Conservation (phyloP, 2,797 vertebrate genomes). For the Dromococcyx pavoninus region DNA sequence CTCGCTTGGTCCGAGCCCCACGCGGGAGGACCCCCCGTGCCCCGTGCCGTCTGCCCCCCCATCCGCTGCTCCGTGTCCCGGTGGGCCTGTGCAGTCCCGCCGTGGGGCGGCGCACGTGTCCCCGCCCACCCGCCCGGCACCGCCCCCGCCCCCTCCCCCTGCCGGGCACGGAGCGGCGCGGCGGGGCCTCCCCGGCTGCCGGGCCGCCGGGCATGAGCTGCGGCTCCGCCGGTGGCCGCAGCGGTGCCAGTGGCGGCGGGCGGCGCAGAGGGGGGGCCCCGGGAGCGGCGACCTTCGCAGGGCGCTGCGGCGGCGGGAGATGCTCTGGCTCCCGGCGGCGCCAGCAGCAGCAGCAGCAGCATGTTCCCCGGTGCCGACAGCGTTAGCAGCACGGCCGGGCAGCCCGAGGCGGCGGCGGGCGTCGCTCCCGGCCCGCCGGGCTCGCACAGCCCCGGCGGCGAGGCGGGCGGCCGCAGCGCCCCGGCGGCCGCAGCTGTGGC, state of each 20-base stretch:
- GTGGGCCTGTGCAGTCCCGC: too few relatives aligned
- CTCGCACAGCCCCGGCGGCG: slow-evolving; percentile 6
- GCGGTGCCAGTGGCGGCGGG: slow-evolving; percentile 43
- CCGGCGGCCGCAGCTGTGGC: not conserved
- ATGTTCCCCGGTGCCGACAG: slow-evolving; percentile 65
- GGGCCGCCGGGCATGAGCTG: slow-evolving; percentile 68
- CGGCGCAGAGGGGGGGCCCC: not conserved
- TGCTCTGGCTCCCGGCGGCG: slow-evolving; percentile 56
- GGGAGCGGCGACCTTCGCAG: slow-evolving; percentile 4
- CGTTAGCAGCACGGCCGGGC: slow-evolving; percentile 52
- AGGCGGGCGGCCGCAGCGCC: not conserved
- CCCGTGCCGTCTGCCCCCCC: too few relatives aligned
- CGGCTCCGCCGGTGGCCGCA: slow-evolving; percentile 27
- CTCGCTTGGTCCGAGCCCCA: not conserved
- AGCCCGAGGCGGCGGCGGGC: not conserved
- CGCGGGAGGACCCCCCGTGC: too few relatives aligned
- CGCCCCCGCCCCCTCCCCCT: too few relatives aligned
- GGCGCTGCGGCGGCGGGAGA: slow-evolving; percentile 41
- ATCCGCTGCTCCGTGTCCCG: too few relatives aligned
- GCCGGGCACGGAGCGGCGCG: not conserved
- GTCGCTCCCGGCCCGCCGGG: not conserved
- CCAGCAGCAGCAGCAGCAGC: slow-evolving; percentile 66
- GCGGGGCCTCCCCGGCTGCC: not conserved
- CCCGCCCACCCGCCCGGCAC: too few relatives aligned
- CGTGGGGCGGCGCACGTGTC: not conserved